A percentile compares a stretch with the other conserved stretches of the same genome.
Conservation (phyloP, 2,888 invertebrate species). For the Nipponacmea schrenckii region DNA sequence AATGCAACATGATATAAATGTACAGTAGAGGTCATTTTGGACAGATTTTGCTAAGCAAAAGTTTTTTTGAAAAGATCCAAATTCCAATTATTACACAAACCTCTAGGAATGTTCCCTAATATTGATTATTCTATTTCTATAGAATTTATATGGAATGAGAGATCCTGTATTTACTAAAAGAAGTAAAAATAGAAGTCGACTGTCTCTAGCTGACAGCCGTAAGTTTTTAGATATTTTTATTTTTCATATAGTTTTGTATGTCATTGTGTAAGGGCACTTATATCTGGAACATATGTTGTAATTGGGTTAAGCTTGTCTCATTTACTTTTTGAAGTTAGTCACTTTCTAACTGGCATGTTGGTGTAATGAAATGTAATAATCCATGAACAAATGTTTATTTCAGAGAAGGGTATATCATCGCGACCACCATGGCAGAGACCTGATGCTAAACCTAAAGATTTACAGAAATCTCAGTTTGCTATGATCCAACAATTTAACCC, state of each 20-base stretch:
- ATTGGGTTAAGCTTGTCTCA: too few species aligned
- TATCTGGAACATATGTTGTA: too few species aligned
- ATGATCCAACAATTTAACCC: constrained; percentile 56
- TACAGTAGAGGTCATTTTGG: too few species aligned
- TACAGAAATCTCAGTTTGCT: constrained; percentile 53
- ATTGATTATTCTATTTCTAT: constrained; percentile 3
- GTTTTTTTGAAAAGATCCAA: too few species aligned
- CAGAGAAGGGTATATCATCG: constrained; percentile 14
- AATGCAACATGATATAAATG: too few species aligned
- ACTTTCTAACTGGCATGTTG: too few species aligned
- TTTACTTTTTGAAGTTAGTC: neutral
- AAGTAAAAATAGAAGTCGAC: constrained; percentile 22
- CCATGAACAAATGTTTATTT: neutral
- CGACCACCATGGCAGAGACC: constrained; percentile 62
- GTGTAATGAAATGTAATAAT: too few species aligned
- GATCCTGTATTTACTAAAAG: constrained; percentile 31
- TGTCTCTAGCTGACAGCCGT: constrained; percentile 31
- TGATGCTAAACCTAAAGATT: constrained; percentile 57
- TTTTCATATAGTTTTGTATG: too few species aligned
- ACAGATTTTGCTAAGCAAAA: too few species aligned
- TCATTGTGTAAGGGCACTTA: too few species aligned
- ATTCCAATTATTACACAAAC: too few species aligned
- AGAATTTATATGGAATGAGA: constrained; percentile 44
- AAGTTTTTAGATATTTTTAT: constrained; percentile 13
- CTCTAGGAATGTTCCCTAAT: too few species aligned